Evolutionary conservation across 2,113 vertebrate species (phyloP), one percentile per base, ranked within the genome.

Genomic region (Bujurquina vittata): DNA sequence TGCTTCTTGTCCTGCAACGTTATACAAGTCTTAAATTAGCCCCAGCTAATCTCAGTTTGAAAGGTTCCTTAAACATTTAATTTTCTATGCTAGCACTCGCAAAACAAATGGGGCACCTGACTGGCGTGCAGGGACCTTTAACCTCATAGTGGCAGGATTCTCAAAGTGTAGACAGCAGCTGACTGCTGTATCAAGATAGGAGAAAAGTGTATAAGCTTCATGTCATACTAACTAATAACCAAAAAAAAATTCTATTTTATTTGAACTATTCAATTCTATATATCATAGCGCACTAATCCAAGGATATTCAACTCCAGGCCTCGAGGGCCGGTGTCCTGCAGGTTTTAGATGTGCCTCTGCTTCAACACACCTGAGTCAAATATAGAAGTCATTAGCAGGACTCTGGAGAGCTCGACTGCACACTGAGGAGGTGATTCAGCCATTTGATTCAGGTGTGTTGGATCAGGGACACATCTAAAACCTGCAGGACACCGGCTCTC

Each of bases 1-100:
- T 72, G 3, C 0, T 2, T 52, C 46, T 17, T 49, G 15, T 5
- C 43, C 43, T 52, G 29, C 26, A 72, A 52, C 5, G 11, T 52
- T 69, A 29, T 69, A 3, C 10, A 69, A 52, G 43, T 46, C 43
- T 0, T 2, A 72, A 72, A 31, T 31, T 31, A 52, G 43, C 17
- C 15, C 46, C 0, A 0, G 26, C 26, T 52, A 52, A 31, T 54
- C 29, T 72, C 46, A 0, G 46, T 54, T 14, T 5, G 18, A 72
- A 31, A 26, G 31, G 22, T 3, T 72, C 1, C 0, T 54, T 72
- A n/a, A 54, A 6, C 26, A n/a, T 52, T 72, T 69, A 31, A 31
- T 49, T 69, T 52, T 52, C 17, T 69, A 52, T 69, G 43, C 43
- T 8, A 29, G 65, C 15, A 49, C 5, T 69, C 52, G 43, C 23